Percentiles rank a stretch among this genome's conserved stretches.
Conservation (phyloP, 2,113 vertebrate species). For the Leptobrachium leishanense region DNA sequence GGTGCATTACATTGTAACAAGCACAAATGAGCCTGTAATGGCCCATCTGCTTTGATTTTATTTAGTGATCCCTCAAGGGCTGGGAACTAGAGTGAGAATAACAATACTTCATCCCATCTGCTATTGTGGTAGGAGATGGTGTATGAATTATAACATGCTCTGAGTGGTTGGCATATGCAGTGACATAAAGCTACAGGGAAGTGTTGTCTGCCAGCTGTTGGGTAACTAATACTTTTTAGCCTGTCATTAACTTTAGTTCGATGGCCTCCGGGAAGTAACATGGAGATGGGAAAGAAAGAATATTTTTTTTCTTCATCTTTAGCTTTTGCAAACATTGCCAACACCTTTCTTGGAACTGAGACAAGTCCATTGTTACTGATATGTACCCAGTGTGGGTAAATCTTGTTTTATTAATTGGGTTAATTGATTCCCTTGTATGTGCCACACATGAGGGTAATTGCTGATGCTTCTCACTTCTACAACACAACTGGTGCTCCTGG, state of each 20-base stretch:
- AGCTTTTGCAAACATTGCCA: conserved; percentile 3
- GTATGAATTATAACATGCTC: conserved; percentile 92
- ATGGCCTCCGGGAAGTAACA: conserved; percentile 68
- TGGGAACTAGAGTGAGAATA: conserved; percentile 86
- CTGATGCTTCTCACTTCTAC: conserved; percentile 1
- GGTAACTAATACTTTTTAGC: conserved; percentile 93
- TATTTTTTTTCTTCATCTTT: conserved; percentile 9
- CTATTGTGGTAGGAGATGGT: conserved; percentile 79
- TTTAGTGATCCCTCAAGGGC: conserved; percentile 87
- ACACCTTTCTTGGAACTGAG: conserved; percentile 13
- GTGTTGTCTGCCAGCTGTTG: conserved; percentile 92
- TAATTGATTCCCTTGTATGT: conserved; percentile 48
- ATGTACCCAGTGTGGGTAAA: conserved; percentile 50
- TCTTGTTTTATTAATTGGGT: conserved; percentile 53
- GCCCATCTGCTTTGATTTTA: conserved; percentile 96
- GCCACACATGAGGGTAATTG: conserved; percentile 36
- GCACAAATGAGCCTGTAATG: conserved; percentile 84
- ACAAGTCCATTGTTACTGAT: conserved; percentile 33
- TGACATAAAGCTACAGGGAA: conserved; percentile 93
- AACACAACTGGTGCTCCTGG: background rate
- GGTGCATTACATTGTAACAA: conserved; percentile 74
- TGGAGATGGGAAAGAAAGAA: conserved; percentile 5
- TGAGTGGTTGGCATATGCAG: conserved; percentile 92
- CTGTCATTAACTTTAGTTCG: conserved; percentile 87
- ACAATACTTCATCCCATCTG: conserved; percentile 95